Evolutionary conservation across 1,140 invertebrate genomes (phyloP).

Genomic region (Drosophila yakuba): DNA sequence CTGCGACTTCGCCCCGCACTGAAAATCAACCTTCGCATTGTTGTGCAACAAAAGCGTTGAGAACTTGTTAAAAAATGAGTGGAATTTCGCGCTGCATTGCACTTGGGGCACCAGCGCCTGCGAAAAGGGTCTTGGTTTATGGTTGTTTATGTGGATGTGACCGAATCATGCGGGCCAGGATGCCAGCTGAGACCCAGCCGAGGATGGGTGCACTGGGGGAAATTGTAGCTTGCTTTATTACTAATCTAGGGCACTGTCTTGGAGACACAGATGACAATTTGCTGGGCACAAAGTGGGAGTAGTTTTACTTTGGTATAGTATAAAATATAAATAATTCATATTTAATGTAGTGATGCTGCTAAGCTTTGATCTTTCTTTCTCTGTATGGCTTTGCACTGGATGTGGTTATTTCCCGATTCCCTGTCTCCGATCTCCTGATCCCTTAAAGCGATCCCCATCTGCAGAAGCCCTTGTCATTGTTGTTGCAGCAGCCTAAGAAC

Average conservation of each 20-base stretch:
- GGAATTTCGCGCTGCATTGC: conserved; percentile 81
- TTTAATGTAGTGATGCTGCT: background rate
- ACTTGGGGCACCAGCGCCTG: conserved; percentile 52
- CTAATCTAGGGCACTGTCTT: too few species aligned
- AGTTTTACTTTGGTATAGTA: background rate
- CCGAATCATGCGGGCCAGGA: conserved; percentile 22
- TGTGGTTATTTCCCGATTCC: conserved; percentile 18
- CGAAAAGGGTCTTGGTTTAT: conserved; percentile 31
- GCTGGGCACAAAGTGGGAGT: background rate
- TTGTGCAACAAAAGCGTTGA: conserved; percentile 77
- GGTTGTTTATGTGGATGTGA: conserved; percentile 14
- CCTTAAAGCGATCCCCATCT: conserved; percentile 23
- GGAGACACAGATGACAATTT: background rate
- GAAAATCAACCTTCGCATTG: conserved; percentile 67
- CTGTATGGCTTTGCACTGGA: conserved; percentile 39
- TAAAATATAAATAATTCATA: background rate
- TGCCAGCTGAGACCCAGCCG: conserved; percentile 21
- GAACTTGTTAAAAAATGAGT: conserved; percentile 81
- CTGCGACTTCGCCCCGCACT: conserved; percentile 23
- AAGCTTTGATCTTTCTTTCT: background rate
- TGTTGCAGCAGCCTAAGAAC: conserved; percentile 36
- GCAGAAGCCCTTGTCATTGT: conserved; percentile 30
- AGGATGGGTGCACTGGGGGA: conserved; percentile 31
- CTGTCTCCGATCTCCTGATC: conserved; percentile 10
- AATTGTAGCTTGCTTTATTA: background rate